Conservation (phyloP, 2,888 invertebrate genomes). For the Chymomyza fuscimana region DNA sequence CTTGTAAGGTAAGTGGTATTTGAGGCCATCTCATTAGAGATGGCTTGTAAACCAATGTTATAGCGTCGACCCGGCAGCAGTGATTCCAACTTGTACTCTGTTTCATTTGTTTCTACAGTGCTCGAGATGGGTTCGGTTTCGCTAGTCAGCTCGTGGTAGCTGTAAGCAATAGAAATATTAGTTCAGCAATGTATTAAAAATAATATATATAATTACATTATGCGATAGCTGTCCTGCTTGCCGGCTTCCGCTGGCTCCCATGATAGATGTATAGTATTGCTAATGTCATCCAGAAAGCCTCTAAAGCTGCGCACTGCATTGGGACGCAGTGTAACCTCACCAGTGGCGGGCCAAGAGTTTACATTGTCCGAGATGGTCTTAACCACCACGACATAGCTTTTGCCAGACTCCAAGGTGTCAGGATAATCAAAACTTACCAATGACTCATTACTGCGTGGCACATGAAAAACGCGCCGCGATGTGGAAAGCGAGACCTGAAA, state of each 20-base stretch:
- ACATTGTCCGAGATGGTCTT: conserved; percentile 97
- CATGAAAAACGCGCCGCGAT: conserved; percentile 83
- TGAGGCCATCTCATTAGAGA: conserved; percentile 90
- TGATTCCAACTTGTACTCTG: conserved; percentile 85
- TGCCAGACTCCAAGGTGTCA: conserved; percentile 91
- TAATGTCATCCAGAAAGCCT: conserved; percentile 83
- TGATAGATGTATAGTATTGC: conserved; percentile 85
- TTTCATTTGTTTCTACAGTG: conserved; percentile 84
- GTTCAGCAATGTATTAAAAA: not conserved
- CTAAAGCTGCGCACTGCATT: conserved; percentile 86
- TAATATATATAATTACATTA: conserved; percentile 61
- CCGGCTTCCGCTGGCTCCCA: conserved; percentile 89
- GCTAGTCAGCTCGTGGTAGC: conserved; percentile 91
- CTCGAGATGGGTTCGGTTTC: conserved; percentile 87
- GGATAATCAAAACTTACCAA: conserved; percentile 86
- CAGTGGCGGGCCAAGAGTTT: conserved; percentile 93
- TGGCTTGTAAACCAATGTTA: conserved; percentile 89
- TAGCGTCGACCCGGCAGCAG: conserved; percentile 94
- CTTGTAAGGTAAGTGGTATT: conserved; percentile 86
- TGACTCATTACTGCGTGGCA: conserved; percentile 84
- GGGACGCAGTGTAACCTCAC: conserved; percentile 92
- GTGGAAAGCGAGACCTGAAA: conserved; percentile 91
- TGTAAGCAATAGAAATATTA: conserved; percentile 35
- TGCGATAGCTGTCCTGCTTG: conserved; percentile 89
- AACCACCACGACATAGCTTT: conserved; percentile 92